phyloP scores from a whole-genome alignment of 2,888 invertebrate genomes.

The Mythimna lalbum region DNA sequence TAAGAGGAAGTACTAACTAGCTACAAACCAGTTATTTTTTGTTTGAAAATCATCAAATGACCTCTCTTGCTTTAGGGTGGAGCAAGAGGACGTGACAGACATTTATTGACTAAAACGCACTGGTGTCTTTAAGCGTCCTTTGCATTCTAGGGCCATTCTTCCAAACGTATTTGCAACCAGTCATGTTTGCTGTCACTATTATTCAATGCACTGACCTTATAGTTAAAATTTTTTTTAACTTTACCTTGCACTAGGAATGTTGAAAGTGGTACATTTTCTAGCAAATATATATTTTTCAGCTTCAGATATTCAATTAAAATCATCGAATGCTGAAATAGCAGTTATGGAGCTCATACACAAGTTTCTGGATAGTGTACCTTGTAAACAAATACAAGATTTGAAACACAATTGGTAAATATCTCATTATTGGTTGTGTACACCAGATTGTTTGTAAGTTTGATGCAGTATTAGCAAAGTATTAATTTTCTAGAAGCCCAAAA shows the following conservation, averaged over 20 bases:
- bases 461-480: too few relatives aligned
- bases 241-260: not conserved
- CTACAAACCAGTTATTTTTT: not conserved
- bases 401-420: slow-evolving; percentile 91
- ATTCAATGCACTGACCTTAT: not conserved
- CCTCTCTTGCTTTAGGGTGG: too few relatives aligned
- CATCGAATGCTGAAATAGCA: slow-evolving; percentile 92
- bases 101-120: too few relatives aligned
- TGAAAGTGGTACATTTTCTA: not conserved
- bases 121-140: too few relatives aligned
- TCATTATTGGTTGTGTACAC: not conserved
- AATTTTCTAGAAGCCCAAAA: too few relatives aligned
- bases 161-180: too few relatives aligned
- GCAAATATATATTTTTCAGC: slow-evolving; percentile 65
- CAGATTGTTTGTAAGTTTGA: not conserved
- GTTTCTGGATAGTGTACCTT: slow-evolving; percentile 92
- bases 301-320: slow-evolving; percentile 83
- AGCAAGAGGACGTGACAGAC: too few relatives aligned
- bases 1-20: slow-evolving; percentile 61
- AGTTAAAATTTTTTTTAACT: too few relatives aligned
- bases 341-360: slow-evolving; percentile 94
- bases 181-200: not conserved
- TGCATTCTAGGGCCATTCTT: too few relatives aligned
- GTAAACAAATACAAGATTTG: slow-evolving; percentile 89
- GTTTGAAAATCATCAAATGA: too few relatives aligned